A percentile compares a stretch with the other conserved stretches of the same genome.
Evolutionary conservation across 2,797 vertebrate species (phyloP).

Genomic region (Cossypha caffra): DNA sequence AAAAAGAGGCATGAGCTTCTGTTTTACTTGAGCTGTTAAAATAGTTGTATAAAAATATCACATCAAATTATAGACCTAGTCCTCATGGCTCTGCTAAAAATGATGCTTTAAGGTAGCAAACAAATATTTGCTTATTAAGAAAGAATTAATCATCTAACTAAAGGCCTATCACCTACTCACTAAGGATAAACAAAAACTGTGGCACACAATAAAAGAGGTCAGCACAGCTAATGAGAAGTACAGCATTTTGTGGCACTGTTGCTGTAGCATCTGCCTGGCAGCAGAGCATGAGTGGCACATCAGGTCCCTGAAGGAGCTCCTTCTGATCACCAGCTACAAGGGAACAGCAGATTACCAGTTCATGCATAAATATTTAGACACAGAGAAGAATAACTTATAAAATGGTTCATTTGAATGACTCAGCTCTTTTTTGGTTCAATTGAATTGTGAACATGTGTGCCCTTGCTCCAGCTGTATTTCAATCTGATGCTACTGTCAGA

Average conservation of each 20-base stretch:
- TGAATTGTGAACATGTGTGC: background rate
- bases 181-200: background rate
- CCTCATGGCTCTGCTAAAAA: background rate
- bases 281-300: rapidly evolving
- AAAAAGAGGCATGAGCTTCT: background rate
- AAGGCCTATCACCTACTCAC: background rate
- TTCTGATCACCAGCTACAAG: background rate
- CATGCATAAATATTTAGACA: background rate
- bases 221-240: background rate
- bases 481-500: background rate
- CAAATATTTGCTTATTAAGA: background rate
- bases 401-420: background rate
- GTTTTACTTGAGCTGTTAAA: background rate
- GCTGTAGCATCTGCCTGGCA: background rate
- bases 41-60: constrained; percentile 2
- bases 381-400: background rate
- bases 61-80: background rate
- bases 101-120: background rate
- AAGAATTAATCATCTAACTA: background rate
- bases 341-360: background rate
- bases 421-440: background rate
- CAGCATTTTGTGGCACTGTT: background rate
- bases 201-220: background rate
- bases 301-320: background rate
- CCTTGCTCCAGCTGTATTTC: background rate